Evolutionary conservation across 1,140 invertebrate species (phyloP).

Genomic region (Drosophila parabipectinata): DNA sequence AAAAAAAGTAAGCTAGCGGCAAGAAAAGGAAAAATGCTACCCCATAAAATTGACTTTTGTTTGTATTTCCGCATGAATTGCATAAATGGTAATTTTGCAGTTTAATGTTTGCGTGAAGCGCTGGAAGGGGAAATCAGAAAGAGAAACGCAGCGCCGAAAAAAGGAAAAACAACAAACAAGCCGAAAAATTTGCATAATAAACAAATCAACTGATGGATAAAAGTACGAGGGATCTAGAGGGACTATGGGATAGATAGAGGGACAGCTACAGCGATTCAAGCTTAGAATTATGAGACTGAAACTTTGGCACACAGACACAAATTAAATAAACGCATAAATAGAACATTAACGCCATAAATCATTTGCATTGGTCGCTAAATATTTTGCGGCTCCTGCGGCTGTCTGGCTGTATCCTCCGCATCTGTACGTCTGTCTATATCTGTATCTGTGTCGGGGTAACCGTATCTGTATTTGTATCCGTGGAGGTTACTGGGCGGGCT

Average conservation of each 20-base stretch:
- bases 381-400: slow-evolving; percentile 59
- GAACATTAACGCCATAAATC: slow-evolving; percentile 81
- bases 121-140: slow-evolving; percentile 15
- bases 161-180: slow-evolving; percentile 48
- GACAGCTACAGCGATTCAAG: slow-evolving; percentile 11
- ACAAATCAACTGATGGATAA: slow-evolving; percentile 49
- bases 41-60: slow-evolving; percentile 81
- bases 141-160: slow-evolving; percentile 28
- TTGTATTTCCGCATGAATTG: slow-evolving; percentile 82
- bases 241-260: slow-evolving; percentile 9
- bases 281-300: slow-evolving; percentile 60
- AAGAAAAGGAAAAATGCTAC: slow-evolving; percentile 30
- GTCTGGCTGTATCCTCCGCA: slow-evolving; percentile 7
- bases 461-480: slow-evolving; percentile 1
- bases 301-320: slow-evolving; percentile 37
- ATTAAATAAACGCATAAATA: slow-evolving; percentile 82
- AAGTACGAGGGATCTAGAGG: slow-evolving; percentile 1
- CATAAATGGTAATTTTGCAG: slow-evolving; percentile 81
- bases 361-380: slow-evolving; percentile 68
- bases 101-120: slow-evolving; percentile 70
- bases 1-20: neutral
- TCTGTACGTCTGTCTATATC: neutral
- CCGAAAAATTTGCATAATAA: slow-evolving; percentile 59
- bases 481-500: slow-evolving; percentile 1
- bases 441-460: slow-evolving; percentile 7